Percentiles rank a stretch among this genome's conserved stretches.
phyloP scores from a whole-genome alignment of 2,888 invertebrate genomes.

The Prionchulus punctatus region DNA sequence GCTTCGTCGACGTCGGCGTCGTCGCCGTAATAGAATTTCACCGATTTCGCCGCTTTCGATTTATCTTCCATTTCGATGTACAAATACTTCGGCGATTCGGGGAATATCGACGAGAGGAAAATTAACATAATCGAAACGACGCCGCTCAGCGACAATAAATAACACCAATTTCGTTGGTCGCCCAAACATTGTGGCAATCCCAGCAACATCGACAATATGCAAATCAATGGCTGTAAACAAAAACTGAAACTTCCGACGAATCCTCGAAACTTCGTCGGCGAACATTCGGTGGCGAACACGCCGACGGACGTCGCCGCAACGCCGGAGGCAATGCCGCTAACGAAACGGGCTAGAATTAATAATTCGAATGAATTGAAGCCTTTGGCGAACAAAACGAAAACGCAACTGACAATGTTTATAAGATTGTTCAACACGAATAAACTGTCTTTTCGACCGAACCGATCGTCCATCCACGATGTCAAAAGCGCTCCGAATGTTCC shows the following conservation, averaged over 20 bases:
- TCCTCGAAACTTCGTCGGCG: not conserved
- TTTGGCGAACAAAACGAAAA: not conserved
- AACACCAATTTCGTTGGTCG: not conserved
- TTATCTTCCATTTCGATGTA: not conserved
- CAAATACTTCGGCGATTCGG: not conserved
- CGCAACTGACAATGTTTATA: not conserved
- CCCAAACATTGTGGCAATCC: not conserved
- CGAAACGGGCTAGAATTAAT: not conserved
- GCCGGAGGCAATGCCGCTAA: not conserved
- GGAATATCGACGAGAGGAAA: not conserved
- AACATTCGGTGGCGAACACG: not conserved
- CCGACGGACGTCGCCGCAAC: not conserved
- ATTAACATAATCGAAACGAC: not conserved
- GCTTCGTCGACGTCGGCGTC: not conserved
- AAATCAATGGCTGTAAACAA: not conserved
- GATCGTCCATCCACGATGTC: not conserved
- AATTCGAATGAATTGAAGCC: not conserved
- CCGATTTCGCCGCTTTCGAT: not conserved
- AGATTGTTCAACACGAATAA: not conserved
- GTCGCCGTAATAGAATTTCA: not conserved
- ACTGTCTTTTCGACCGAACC: not conserved
- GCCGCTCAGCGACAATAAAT: not conserved
- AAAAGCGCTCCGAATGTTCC: not conserved
- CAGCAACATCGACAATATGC: not conserved
- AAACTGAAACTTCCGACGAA: not conserved